These are phyloP conservation scores for Nothoprocta perdicaria DNA, from an alignment of 2,113 vertebrate species.

Conservation along the genomic window DNA sequence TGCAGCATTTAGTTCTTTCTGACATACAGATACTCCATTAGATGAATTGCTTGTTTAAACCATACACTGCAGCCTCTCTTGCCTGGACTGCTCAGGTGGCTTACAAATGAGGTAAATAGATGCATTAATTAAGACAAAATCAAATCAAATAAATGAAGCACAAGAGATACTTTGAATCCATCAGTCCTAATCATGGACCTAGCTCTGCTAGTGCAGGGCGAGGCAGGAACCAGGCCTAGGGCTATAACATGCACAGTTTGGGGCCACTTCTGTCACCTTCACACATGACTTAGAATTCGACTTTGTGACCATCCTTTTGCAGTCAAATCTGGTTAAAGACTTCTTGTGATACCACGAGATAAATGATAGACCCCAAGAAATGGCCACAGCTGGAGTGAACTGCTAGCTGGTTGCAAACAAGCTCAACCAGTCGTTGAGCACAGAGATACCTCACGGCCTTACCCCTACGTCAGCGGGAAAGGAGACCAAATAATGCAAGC, in stretches of 20 bases:
- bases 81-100: neutral
- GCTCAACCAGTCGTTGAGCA: neutral
- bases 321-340: neutral
- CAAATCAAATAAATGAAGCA: neutral
- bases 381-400: neutral
- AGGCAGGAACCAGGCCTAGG: accelerated
- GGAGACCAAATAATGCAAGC: neutral
- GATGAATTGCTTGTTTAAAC: neutral
- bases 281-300: neutral
- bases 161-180: neutral
- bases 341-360: neutral
- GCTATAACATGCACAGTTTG: neutral
- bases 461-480: neutral
- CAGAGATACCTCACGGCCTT: neutral
- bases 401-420: neutral
- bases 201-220: neutral
- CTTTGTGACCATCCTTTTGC: neutral
- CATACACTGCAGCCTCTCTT: neutral
- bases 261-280: neutral
- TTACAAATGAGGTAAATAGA: neutral
- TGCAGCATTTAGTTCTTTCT: neutral
- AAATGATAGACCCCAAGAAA: neutral
- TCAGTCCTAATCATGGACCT: neutral
- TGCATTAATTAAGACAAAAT: neutral
- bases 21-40: neutral